These are phyloP conservation scores for Bombus soroeensis DNA, from an alignment of 1,140 invertebrate genomes.

Conservation along the genomic window DNA sequence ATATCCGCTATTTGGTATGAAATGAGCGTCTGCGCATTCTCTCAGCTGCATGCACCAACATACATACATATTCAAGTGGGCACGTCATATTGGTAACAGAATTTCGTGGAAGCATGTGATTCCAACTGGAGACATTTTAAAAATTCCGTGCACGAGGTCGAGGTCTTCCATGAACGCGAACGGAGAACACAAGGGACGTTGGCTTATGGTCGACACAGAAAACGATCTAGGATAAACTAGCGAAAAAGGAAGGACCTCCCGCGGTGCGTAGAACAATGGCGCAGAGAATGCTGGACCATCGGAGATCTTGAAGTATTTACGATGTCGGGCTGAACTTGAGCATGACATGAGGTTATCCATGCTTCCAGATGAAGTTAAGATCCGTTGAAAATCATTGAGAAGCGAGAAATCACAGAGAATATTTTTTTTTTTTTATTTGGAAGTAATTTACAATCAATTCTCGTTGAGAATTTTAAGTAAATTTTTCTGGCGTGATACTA, in stretches of 20 bases:
- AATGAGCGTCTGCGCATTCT: neutral
- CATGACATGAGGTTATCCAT: slow-evolving; percentile 29
- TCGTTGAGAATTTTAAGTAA: too few relatives aligned
- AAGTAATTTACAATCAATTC: too few relatives aligned
- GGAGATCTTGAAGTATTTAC: slow-evolving; percentile 57
- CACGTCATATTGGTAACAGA: slow-evolving; percentile 30
- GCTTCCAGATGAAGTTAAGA: neutral
- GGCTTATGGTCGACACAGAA: slow-evolving; percentile 1
- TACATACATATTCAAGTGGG: slow-evolving; percentile 12
- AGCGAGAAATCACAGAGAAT: neutral
- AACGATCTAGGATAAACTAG: slow-evolving; percentile 57
- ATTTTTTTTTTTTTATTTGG: too few relatives aligned
- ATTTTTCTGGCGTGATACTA: too few relatives aligned
- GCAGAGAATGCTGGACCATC: slow-evolving; percentile 17
- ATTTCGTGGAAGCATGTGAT: slow-evolving; percentile 10
- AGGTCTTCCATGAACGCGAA: slow-evolving; percentile 26
- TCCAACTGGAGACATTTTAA: neutral
- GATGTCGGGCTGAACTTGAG: slow-evolving; percentile 17
- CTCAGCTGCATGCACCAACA: neutral
- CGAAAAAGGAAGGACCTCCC: slow-evolving; percentile 49
- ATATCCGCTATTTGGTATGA: neutral
- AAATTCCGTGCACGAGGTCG: slow-evolving; percentile 30
- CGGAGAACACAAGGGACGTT: slow-evolving; percentile 1
- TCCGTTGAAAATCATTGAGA: neutral
- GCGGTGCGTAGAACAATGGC: slow-evolving; percentile 55